phyloP scores from a whole-genome alignment of 2,113 vertebrate genomes.

The Amblyornis subalaris region DNA sequence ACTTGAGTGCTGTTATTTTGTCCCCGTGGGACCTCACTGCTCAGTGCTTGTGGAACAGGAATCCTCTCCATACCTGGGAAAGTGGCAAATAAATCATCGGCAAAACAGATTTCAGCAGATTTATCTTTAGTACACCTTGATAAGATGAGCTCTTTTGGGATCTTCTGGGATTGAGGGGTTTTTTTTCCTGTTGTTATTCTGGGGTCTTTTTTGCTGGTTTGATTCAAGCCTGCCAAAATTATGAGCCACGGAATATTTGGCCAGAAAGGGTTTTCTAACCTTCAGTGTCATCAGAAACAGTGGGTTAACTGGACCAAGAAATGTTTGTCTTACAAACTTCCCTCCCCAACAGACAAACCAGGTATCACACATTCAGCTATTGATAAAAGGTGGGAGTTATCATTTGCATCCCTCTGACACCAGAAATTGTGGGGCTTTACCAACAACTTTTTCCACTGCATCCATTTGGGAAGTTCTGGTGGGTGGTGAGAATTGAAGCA shows the following conservation, averaged over 20 bases:
- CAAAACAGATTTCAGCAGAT: not conserved
- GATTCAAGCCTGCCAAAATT: not conserved
- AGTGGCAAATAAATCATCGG: too few relatives aligned
- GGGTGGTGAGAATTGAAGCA: not conserved
- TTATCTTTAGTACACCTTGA: not conserved
- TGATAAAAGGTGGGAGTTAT: not conserved
- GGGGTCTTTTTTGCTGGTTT: not conserved
- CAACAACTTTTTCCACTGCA: not conserved
- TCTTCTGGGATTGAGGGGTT: not conserved
- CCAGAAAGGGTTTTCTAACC: not conserved
- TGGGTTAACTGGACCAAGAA: not conserved
- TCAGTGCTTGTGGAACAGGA: not conserved
- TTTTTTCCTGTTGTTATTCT: not conserved
- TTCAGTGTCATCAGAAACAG: not conserved
- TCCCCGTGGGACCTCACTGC: not conserved
- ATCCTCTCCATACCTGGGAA: not conserved
- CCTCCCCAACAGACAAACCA: not conserved
- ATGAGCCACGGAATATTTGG: not conserved
- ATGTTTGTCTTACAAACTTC: rapidly evolving
- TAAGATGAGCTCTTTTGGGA: not conserved
- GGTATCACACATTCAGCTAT: not conserved
- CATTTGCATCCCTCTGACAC: not conserved
- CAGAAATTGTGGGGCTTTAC: not conserved
- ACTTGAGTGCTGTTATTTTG: not conserved
- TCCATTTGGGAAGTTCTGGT: not conserved